These are phyloP conservation scores for Apis cerana DNA, from an alignment of 1,140 invertebrate genomes.

Conservation along the genomic window DNA sequence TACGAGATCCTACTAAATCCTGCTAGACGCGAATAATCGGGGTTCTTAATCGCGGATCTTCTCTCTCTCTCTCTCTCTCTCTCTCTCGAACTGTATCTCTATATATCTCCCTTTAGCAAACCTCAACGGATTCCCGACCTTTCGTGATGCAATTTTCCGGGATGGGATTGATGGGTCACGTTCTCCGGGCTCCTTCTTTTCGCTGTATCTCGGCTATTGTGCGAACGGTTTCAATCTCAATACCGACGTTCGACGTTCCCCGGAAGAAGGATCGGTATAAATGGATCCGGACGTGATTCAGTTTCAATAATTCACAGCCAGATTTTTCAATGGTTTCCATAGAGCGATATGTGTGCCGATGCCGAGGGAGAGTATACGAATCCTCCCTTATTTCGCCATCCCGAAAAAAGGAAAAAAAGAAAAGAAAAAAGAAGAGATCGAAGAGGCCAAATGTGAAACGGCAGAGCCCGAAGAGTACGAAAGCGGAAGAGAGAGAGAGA, in stretches of 20 bases:
- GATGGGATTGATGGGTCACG: too few relatives aligned
- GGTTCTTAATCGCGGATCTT: constrained; percentile 5
- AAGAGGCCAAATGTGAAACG: neutral
- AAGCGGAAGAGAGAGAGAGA: neutral
- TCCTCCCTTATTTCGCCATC: neutral
- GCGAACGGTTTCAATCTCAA: neutral
- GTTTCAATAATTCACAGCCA: constrained; percentile 40
- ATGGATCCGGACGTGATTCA: constrained; percentile 5
- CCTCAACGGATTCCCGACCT: too few relatives aligned
- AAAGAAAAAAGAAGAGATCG: neutral
- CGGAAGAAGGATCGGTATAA: constrained; percentile 12
- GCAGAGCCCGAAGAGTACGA: constrained; percentile 9
- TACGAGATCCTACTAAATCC: neutral
- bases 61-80: too few relatives aligned
- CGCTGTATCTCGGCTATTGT: neutral
- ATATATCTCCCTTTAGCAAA: neutral
- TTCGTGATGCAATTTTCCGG: neutral
- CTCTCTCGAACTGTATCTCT: too few relatives aligned
- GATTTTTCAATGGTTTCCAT: constrained; percentile 11
- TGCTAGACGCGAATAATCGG: constrained; percentile 7
- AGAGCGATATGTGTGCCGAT: neutral
- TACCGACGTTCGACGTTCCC: neutral
- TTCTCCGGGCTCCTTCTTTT: neutral
- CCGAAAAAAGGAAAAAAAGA: neutral
- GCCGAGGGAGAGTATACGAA: neutral